Evolutionary conservation across 1,140 invertebrate species (phyloP), one percentile per base, ranked within the genome.

Genomic region (Macrostomum lignano): DNA sequence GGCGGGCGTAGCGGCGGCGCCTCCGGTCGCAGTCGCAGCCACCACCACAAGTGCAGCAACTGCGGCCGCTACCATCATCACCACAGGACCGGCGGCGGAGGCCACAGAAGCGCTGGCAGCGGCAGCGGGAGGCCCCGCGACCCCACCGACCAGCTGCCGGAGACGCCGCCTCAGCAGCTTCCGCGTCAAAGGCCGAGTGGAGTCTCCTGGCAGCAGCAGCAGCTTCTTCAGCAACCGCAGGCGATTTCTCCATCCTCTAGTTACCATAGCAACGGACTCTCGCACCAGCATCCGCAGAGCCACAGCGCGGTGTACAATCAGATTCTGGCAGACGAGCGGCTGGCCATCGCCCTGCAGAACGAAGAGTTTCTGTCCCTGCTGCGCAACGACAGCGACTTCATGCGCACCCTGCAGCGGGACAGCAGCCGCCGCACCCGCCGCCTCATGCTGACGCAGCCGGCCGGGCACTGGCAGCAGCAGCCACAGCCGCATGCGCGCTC

Each of bases 331-430:
- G 74, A 77, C 45, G 73, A 76, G 50, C 63, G 72, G 40, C 73
- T 84, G 35, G 76, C 76, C 1, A 65, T 79, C 35, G 73, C 79
- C 55, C 57, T 84, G 31, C 77, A 84, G 51, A 82, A 82, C 48
- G 74, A 78, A 51, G 77, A 84, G 55, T 84, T 84, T 46, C 72
- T 84, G 67, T 67, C 72, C 24, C 73, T 79, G 48, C 56, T 84
- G 19, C 60, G 74, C 37, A 71, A 70, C 64, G 79, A 84, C 51
- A 68, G 77, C 51, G 75, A 81, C 45, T 84, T 84, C 46, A 68
- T 82, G 54, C 70, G 68, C 22, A 73, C 74, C 3, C 56, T 84
- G 26, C 73, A 81, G 47, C n/a, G n/a, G n/a, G n/a, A n/a, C n/a
- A n/a, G n/a, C n/a, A n/a, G n/a, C n/a, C n/a, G 71, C 67, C 35